Percentiles rank a stretch among this genome's conserved stretches.
phyloP scores from a whole-genome alignment of 2,888 invertebrate genomes.

The Axea sp. region DNA sequence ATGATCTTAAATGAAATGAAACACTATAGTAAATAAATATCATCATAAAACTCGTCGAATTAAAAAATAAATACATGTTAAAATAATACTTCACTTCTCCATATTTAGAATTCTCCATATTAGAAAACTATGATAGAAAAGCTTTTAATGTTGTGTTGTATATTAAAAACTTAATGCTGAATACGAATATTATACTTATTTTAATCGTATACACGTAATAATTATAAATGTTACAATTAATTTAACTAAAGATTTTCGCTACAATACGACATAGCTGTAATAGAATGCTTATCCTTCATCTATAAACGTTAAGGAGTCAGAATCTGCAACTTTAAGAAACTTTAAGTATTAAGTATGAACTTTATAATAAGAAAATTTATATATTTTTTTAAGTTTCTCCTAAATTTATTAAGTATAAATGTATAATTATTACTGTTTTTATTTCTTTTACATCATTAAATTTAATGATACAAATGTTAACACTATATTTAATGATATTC shows the following conservation, averaged over 20 bases:
- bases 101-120: too few relatives aligned
- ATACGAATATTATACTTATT: too few relatives aligned
- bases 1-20: too few relatives aligned
- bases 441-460: neutral
- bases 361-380: neutral
- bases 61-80: too few relatives aligned
- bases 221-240: neutral
- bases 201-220: neutral
- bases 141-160: too few relatives aligned
- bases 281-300: constrained; percentile 1
- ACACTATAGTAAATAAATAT: too few relatives aligned
- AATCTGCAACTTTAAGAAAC: constrained; percentile 9
- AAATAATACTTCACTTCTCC: too few relatives aligned
- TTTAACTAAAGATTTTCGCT: constrained; percentile 3
- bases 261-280: constrained; percentile 11
- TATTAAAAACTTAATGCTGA: too few relatives aligned
- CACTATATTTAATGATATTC: too few relatives aligned
- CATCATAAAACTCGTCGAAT: too few relatives aligned
- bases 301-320: constrained; percentile 7
- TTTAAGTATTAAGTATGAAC: constrained; percentile 2
- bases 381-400: neutral
- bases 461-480: too few relatives aligned
- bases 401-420: neutral
- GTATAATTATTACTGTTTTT: neutral
- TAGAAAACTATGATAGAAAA: too few relatives aligned